These are phyloP conservation scores for Tarsius wallacei DNA, from an alignment of 2,797 vertebrate genomes.

Conservation along the genomic window DNA sequence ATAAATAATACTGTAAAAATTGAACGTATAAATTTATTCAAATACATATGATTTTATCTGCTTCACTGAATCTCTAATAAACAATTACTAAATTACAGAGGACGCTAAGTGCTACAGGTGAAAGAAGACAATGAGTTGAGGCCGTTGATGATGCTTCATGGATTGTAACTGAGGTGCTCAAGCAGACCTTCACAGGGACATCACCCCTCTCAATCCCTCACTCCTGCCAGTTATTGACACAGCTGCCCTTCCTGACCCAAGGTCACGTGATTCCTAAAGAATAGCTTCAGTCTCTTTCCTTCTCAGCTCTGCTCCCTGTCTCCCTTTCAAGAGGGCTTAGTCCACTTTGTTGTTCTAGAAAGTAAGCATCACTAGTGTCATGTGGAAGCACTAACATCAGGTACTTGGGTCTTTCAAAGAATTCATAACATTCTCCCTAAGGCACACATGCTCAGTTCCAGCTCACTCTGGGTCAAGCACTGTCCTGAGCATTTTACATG, in stretches of 20 bases:
- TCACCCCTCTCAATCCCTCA: neutral
- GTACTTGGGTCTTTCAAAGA: neutral
- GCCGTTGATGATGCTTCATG: neutral
- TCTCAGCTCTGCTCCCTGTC: neutral
- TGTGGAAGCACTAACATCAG: neutral
- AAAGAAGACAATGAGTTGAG: neutral
- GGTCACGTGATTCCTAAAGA: neutral
- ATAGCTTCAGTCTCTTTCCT: neutral
- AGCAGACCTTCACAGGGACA: neutral
- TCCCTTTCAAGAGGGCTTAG: neutral
- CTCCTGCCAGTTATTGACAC: neutral
- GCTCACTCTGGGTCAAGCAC: neutral
- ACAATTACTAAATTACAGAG: neutral
- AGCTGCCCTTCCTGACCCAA: neutral
- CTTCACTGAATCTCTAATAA: neutral
- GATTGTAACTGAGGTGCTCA: neutral
- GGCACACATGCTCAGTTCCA: neutral
- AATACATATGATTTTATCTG: conserved; percentile 2
- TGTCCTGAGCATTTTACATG: neutral
- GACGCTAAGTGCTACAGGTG: neutral
- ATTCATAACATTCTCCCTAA: conserved; percentile 5
- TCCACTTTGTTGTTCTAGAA: neutral
- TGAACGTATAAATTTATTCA: conserved; percentile 9
- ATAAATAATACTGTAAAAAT: conserved; percentile 35
- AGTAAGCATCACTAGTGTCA: neutral